These are phyloP conservation scores for Osedax fenrisi DNA, from an alignment of 2,888 invertebrate species.

Conservation along the genomic window DNA sequence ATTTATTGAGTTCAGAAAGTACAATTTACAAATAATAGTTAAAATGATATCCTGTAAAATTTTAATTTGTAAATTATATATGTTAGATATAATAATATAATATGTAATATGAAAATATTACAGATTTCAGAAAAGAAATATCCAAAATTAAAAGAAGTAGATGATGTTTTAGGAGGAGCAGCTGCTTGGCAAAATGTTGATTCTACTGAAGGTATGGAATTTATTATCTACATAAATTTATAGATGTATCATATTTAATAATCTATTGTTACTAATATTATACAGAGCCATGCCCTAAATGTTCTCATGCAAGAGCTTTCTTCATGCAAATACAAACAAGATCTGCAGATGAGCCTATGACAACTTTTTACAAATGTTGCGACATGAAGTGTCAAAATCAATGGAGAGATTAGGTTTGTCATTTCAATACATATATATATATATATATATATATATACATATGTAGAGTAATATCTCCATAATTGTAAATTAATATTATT, in stretches of 20 bases:
- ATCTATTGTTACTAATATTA: background rate
- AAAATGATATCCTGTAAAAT: too few species aligned
- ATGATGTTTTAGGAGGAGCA: conserved; percentile 86
- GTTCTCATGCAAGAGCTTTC: conserved; percentile 74
- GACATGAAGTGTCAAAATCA: conserved; percentile 75
- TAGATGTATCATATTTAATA: background rate
- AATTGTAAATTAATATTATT: too few species aligned
- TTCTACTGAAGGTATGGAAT: conserved; percentile 58
- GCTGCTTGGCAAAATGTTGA: conserved; percentile 97
- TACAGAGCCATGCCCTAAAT: conserved; percentile 75
- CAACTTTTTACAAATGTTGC: conserved; percentile 91
- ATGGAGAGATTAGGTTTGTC: conserved; percentile 67
- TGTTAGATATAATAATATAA: too few species aligned
- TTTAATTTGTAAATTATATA: too few species aligned
- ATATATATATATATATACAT: too few species aligned
- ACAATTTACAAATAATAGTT: too few species aligned
- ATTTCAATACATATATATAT: too few species aligned
- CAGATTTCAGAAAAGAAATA: conserved; percentile 60
- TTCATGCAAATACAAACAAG: conserved; percentile 96
- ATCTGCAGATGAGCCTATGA: conserved; percentile 98
- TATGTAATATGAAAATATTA: too few species aligned
- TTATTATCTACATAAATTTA: background rate
- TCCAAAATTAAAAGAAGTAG: conserved; percentile 82
- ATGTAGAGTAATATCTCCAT: too few species aligned
- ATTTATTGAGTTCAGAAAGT: too few species aligned